Evolutionary conservation across 2,113 vertebrate species (phyloP).

Genomic region (Dunckerocampus dactyliophorus): DNA sequence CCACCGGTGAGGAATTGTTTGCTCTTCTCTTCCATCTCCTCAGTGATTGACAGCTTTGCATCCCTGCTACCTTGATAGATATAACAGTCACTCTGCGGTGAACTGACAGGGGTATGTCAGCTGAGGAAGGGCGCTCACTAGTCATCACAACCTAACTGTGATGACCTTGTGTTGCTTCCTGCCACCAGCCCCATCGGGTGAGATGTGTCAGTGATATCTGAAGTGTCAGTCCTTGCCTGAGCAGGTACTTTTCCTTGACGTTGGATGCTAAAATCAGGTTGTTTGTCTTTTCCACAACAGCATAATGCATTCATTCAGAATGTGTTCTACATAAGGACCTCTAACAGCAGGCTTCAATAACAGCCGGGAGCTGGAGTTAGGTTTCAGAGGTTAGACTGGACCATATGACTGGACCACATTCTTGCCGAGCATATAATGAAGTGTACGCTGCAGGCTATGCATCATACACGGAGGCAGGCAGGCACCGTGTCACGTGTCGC

Average conservation of each 20-base stretch:
- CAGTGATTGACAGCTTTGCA: slow-evolving; percentile 53
- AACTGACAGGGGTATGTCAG: slow-evolving; percentile 28
- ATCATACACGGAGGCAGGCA: slow-evolving; percentile 31
- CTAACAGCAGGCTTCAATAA: slow-evolving; percentile 18
- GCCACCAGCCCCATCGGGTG: slow-evolving; percentile 15
- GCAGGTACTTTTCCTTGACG: slow-evolving; percentile 1
- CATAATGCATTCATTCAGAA: not conserved
- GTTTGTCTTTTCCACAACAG: not conserved
- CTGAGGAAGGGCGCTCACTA: slow-evolving; percentile 21
- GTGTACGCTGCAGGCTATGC: slow-evolving; percentile 27
- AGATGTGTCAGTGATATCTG: slow-evolving; percentile 16
- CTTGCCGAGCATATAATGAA: slow-evolving; percentile 27
- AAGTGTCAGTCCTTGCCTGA: slow-evolving; percentile 14
- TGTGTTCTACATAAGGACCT: not conserved
- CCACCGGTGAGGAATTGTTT: slow-evolving; percentile 34
- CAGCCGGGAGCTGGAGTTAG: slow-evolving; percentile 5
- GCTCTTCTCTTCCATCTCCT: slow-evolving; percentile 20
- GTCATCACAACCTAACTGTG: slow-evolving; percentile 30
- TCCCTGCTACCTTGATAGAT: slow-evolving; percentile 23
- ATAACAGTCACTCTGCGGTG: slow-evolving; percentile 11
- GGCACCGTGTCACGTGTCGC: slow-evolving; percentile 25
- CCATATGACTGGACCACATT: slow-evolving; percentile 10
- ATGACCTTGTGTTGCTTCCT: slow-evolving; percentile 31
- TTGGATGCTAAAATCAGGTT: not conserved
- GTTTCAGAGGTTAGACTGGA: slow-evolving; percentile 12